Conservation (phyloP, 2,113 vertebrate species). For the Ondatra zibethicus region DNA sequence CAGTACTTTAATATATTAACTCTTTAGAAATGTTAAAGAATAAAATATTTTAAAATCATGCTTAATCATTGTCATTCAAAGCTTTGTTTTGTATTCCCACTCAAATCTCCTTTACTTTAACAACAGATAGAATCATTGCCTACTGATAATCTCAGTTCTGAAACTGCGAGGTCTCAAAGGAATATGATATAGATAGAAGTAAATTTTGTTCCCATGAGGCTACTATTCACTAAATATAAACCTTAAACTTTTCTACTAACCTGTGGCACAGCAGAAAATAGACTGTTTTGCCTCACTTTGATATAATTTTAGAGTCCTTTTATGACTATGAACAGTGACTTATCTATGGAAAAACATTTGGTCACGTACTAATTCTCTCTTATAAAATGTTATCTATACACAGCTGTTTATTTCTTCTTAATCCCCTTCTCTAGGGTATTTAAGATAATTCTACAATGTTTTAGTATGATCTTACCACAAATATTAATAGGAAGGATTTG, state of each 20-base stretch:
- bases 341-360: background rate
- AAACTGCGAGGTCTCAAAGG: background rate
- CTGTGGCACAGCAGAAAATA: background rate
- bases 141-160: background rate
- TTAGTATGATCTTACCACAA: background rate
- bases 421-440: background rate
- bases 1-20: background rate
- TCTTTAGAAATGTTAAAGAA: background rate
- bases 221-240: background rate
- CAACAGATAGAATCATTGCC: background rate
- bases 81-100: background rate
- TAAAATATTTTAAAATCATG: background rate
- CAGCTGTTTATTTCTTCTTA: background rate
- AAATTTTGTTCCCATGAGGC: background rate
- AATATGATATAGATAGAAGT: background rate
- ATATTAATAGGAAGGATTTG: background rate
- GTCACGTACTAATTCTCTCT: background rate
- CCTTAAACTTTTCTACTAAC: background rate
- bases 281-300: background rate
- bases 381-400: background rate
- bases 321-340: background rate
- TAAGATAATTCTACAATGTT: background rate
- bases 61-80: background rate
- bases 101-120: background rate
- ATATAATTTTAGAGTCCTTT: background rate